Base-by-base conservation (phyloP, 2,888 invertebrate genomes). In the Xestobium rufovillosum region DNA sequence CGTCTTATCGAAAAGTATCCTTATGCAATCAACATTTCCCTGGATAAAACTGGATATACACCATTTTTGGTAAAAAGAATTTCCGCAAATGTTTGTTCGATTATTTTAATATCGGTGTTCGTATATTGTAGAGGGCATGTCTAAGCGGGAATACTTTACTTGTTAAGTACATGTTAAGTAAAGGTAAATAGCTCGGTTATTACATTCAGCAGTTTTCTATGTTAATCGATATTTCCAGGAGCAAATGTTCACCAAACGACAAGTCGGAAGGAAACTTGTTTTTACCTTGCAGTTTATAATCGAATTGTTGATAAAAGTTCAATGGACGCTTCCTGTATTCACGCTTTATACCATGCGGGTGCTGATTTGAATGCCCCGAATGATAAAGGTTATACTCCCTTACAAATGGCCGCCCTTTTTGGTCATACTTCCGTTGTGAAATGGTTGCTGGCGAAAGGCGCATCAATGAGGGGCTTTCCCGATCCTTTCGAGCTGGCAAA, bases 351-450 rank as follows among this genome's bases (percentile, higher is more conserved):
- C 43, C 51, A 57, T 39, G 59, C 60, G 8, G 60, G 60, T n/a
- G 56, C 55, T 2, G 49, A 60, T 39, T 52, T 61, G 11, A 55
- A 63, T 36, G 56, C 51, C 35, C 46, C 51, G 2, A 59, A 53
- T 36, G 38, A 34, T 14, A 55, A 53, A 30, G 55, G 56, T 1
- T 50, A 52, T 14, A 55, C 52, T 3, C 49, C 60, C 3, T 27
- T 63, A n/a, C 60, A 63, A 41, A 45, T 60, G 34, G 60, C 61
- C 6, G 56, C 59, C 10, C 48, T 47, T 39, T 60, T 59, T 41
- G 61, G 61, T 8, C 59, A 61, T 41, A 52, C 50, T 2, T 28
- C 50, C 1, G 43, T 63, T 6, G 51, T 55, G 2, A 52, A 48
- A 35, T 61, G 61, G 61, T 40, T 59, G 26, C 29, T 58, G 10